A percentile compares a stretch with the other conserved stretches of the same genome.
Conservation (phyloP, 2,888 invertebrate species). For the Epistrophella euchroma region DNA sequence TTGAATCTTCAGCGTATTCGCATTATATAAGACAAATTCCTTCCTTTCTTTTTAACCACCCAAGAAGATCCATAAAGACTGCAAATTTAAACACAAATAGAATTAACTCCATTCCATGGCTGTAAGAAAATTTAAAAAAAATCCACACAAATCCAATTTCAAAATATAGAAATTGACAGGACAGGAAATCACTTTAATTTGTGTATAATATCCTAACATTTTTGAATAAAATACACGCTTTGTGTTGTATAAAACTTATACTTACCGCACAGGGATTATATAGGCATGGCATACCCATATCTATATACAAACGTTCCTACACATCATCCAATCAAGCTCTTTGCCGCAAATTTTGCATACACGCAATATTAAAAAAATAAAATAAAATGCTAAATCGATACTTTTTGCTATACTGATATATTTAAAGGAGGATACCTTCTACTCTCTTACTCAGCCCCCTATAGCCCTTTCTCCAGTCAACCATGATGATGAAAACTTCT, state of each 20-base stretch:
- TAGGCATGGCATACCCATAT: no score
- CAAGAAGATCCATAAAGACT: background rate
- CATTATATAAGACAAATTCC: background rate
- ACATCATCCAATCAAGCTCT: slow-evolving; percentile 36
- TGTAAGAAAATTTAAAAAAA: background rate
- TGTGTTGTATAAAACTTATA: slow-evolving; percentile 43
- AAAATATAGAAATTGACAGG: slow-evolving; percentile 33
- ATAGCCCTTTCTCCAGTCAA: background rate
- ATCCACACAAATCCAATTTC: slow-evolving; percentile 35
- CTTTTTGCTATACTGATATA: background rate
- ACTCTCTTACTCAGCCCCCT: background rate
- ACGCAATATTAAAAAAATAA: slow-evolving; percentile 30
- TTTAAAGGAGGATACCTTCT: slow-evolving; percentile 34
- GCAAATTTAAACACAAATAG: slow-evolving; percentile 22
- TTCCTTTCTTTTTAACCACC: background rate
- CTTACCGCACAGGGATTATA: slow-evolving; percentile 44
- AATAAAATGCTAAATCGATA: slow-evolving; percentile 43
- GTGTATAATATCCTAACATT: slow-evolving; percentile 16
- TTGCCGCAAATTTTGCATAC: slow-evolving; percentile 38
- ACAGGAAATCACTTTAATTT: slow-evolving; percentile 50
- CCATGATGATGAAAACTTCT: slow-evolving; percentile 27
- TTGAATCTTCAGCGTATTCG: no score
- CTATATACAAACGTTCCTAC: background rate
- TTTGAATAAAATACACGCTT: slow-evolving; percentile 50
- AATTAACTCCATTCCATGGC: slow-evolving; percentile 2